Evolutionary conservation across 1,140 invertebrate species (phyloP), one percentile per base, ranked within the genome.

Genomic region (Ips nitidus): DNA sequence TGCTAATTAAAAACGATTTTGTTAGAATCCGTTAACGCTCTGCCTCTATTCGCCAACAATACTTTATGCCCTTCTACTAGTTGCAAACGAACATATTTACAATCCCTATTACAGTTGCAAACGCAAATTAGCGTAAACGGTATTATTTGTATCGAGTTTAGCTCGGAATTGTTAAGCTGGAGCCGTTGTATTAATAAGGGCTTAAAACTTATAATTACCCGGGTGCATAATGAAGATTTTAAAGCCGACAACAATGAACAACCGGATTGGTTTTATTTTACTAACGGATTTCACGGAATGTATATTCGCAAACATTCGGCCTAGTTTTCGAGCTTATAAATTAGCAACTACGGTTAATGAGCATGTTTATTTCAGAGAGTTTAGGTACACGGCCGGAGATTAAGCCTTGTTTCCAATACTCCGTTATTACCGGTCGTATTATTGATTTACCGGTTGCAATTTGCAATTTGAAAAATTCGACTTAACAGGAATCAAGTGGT

Each of bases 321-420:
- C 50, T 43, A 55, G 60, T 61, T 45, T 61, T 61, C 58, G 22
- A 61, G 67, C 55, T 43, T 62, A 64, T 63, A 60, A 59, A 57
- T 70, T 62, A 70, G 55, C 39, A 64, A 68, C 41, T 68, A 63
- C 65, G 66, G 65, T 69, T 57, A 55, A 69, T 73, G 60, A 68
- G 66, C 47, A 68, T 68, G 66, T 68, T 68, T 68, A 66, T 66
- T 66, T 66, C 52, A 63, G n/a, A 41, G 56, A 53, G 50, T 22
- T 22, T 22, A 22, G 22, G 22, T 22, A 22, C 22, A 22, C 22
- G 22, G 22, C 22, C 22, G 22, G 22, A 22, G 22, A 22, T 22
- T 22, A 22, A 22, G 22, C 22, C 22, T 22, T 22, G 22, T 22
- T 22, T 22, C 22, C 22, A 22, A 22, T 22, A 22, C 22, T 22